Base-by-base conservation (phyloP, 2,888 invertebrate genomes). In the Siphlonurus alternatus region DNA sequence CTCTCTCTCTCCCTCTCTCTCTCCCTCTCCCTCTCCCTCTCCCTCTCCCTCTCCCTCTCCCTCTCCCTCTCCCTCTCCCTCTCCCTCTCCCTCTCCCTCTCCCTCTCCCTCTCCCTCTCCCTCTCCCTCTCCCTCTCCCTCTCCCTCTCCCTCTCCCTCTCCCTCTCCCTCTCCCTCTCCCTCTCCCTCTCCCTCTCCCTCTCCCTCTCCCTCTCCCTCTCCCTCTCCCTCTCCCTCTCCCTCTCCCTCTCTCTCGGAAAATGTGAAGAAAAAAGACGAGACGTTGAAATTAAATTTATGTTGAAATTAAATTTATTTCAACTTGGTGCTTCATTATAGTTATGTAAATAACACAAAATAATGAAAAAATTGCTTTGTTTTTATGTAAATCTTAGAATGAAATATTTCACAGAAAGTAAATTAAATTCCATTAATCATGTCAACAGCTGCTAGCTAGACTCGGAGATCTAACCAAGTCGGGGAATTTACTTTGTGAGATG, bases 61-160 rank as follows among this genome's bases (percentile, higher is more conserved):
- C 22, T 25, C 7, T 23, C 62, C 3, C 19, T 54, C 15, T 53
- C 20, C 53, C 53, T 25, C 25, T n/a, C n/a, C 15, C 23, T 53
- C 1, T 54, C 62, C 24, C 24, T 24, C 25, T 62, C 53, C 2
- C 60, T 25, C 2, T 7, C 60, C n/a, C 23, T 10, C 20, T n/a
- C 23, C 1, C 62, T 54, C 20, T 62, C 62, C 25, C 25, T 56
- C n/a, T 10, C 24, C 3, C 23, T 23, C n/a, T 56, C 54, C 18
- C 62, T 56, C 22, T 62, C 59, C 56, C 59, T 56, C 68, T 38
- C 69, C 64, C 25, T 68, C 67, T 24, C 66, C 15, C 38, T 54
- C 54, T 51, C 61, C 25, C 25, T 59, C 25, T 53, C 61, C 59
- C 62, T 62, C 5, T 62, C 62, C 23, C 62, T 62, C 24, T 24